These are phyloP conservation scores for Hirtodrosophila histrioides DNA, from an alignment of 2,888 invertebrate genomes.

Conservation along the genomic window DNA sequence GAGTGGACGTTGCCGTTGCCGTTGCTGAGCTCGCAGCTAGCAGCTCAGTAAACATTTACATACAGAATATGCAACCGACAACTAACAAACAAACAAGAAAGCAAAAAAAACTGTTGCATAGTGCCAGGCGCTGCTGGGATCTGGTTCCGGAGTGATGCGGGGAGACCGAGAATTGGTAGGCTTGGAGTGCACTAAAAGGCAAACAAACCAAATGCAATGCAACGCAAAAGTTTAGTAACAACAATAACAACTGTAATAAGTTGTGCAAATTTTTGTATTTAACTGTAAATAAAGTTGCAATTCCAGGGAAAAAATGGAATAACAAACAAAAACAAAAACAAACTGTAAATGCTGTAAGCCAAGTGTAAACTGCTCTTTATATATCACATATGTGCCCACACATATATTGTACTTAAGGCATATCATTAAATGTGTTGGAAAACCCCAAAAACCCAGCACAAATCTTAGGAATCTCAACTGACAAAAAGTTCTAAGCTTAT, in stretches of 20 bases:
- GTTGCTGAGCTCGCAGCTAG: conserved; percentile 20
- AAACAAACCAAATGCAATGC: conserved; percentile 58
- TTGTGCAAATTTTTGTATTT: conserved; percentile 77
- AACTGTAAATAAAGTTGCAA: conserved; percentile 74
- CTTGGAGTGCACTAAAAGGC: conserved; percentile 49
- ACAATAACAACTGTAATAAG: conserved; percentile 74
- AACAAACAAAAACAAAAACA: conserved; percentile 30
- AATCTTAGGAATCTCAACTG: neutral
- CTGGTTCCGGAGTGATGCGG: conserved; percentile 9
- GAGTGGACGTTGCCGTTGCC: conserved; percentile 45
- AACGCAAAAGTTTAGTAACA: conserved; percentile 71
- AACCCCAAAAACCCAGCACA: conserved; percentile 3
- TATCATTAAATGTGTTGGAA: neutral
- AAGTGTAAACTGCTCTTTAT: conserved; percentile 42
- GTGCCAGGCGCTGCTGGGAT: conserved; percentile 47
- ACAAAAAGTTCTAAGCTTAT: neutral
- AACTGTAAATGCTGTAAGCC: conserved; percentile 50
- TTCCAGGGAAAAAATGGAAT: conserved; percentile 29
- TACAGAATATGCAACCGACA: conserved; percentile 73
- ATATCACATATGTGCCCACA: conserved; percentile 8
- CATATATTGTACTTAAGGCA: conserved; percentile 6
- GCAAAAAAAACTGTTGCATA: conserved; percentile 56
- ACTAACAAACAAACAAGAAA: conserved; percentile 46
- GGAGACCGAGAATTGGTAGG: conserved; percentile 24
- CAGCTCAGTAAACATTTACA: conserved; percentile 70